Conservation (phyloP, 1,140 invertebrate species). For the Lepidotrigona ventralis region DNA sequence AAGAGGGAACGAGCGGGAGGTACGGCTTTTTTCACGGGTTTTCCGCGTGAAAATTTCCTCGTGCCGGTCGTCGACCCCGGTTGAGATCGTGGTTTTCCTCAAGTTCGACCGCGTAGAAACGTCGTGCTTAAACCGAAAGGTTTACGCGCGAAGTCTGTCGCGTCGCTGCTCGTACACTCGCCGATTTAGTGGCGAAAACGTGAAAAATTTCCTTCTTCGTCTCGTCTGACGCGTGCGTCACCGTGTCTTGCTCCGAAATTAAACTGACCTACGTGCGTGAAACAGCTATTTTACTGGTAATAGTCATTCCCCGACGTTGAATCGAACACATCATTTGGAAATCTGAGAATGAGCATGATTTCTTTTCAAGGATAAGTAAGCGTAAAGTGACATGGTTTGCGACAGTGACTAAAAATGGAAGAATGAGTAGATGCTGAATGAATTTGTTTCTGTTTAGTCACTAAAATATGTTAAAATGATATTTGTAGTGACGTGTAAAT, state of each 20-base stretch:
- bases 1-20: too few species aligned
- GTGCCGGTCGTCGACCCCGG: slow-evolving; percentile 24
- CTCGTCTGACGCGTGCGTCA: neutral
- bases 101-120: slow-evolving; percentile 28
- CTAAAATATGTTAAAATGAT: neutral
- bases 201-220: slow-evolving; percentile 48
- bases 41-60: neutral
- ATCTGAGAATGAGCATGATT: neutral
- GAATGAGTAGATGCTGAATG: neutral
- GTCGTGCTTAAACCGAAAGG: slow-evolving; percentile 30
- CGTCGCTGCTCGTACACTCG: slow-evolving; percentile 20
- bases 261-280: neutral
- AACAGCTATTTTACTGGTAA: neutral
- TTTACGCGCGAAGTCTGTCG: slow-evolving; percentile 38
- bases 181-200: slow-evolving; percentile 31
- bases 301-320: neutral
- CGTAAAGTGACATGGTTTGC: neutral
- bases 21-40: neutral
- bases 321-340: neutral
- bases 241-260: slow-evolving; percentile 6
- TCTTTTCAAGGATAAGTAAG: neutral
- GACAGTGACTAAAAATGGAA: neutral
- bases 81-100: neutral
- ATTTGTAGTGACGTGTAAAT: too few species aligned
- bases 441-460: neutral